Percentiles rank a stretch among this genome's conserved stretches.
Evolutionary conservation across 2,888 invertebrate species (phyloP).

Genomic region (Ornithoptera priamus): DNA sequence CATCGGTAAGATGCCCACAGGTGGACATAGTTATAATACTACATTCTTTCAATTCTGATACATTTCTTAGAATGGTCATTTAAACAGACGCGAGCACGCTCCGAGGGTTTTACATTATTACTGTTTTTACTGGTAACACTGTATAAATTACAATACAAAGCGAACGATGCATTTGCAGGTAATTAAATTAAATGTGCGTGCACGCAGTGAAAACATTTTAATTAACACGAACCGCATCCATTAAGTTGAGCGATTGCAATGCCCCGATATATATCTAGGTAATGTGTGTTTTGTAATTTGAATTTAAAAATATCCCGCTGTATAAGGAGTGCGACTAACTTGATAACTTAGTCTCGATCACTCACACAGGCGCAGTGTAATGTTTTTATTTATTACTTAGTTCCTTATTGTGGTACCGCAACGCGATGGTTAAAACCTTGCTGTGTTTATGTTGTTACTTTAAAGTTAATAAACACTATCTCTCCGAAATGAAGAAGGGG

Average conservation of each 20-base stretch:
- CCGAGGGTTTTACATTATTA: neutral
- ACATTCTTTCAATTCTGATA: too few species aligned
- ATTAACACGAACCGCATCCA: neutral
- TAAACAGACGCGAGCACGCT: too few species aligned
- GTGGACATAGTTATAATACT: too few species aligned
- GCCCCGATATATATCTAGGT: slow-evolving; percentile 5
- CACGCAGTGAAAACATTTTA: neutral
- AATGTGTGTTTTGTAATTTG: slow-evolving; percentile 17
- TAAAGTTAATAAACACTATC: too few species aligned
- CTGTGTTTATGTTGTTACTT: too few species aligned
- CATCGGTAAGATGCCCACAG: too few species aligned
- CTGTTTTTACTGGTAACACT: neutral
- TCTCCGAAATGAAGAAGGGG: too few species aligned
- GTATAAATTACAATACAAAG: neutral
- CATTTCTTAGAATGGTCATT: too few species aligned
- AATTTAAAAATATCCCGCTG: slow-evolving; percentile 39
- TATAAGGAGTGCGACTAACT: slow-evolving; percentile 46
- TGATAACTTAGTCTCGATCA: slow-evolving; percentile 57
- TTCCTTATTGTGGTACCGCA: slow-evolving; percentile 39
- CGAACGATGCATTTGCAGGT: neutral
- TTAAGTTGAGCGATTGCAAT: neutral
- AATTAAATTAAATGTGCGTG: neutral
- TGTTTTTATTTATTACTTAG: slow-evolving; percentile 60
- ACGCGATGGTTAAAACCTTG: neutral
- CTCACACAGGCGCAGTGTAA: slow-evolving; percentile 48